phyloP scores from a whole-genome alignment of 2,888 invertebrate species.

The Cephus nigrinus region DNA sequence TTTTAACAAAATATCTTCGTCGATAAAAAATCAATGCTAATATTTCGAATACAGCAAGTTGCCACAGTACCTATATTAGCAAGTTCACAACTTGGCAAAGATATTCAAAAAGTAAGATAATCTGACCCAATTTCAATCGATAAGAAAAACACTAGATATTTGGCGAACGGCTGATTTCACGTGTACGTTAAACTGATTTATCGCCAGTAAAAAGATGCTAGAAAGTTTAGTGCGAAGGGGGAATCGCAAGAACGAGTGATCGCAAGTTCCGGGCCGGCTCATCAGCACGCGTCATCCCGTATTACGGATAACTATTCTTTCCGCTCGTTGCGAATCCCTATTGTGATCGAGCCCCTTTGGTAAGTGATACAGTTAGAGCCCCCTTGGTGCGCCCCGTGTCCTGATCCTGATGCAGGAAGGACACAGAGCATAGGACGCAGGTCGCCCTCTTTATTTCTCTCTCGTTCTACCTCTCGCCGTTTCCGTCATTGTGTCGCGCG shows the following conservation, averaged over 20 bases:
- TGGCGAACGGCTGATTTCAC: neutral
- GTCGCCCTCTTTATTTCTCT: constrained; percentile 16
- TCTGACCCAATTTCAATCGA: neutral
- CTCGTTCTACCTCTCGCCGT: constrained; percentile 13
- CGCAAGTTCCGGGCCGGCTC: constrained; percentile 60
- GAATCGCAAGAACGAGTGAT: constrained; percentile 30
- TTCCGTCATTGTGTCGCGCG: constrained; percentile 16
- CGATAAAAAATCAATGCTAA: neutral
- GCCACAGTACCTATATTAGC: neutral
- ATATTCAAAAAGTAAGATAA: neutral
- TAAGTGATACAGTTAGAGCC: constrained; percentile 54
- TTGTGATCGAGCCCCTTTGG: constrained; percentile 48
- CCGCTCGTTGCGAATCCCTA: constrained; percentile 53
- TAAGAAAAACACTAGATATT: neutral
- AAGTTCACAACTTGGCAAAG: neutral
- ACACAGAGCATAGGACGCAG: neutral
- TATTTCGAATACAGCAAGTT: neutral
- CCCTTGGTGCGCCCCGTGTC: constrained; percentile 31
- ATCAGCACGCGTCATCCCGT: constrained; percentile 60
- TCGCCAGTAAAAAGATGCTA: neutral
- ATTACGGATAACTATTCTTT: constrained; percentile 62
- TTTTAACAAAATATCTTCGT: neutral
- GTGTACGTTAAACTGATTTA: neutral
- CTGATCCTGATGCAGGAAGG: constrained; percentile 13
- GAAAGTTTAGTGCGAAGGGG: neutral